Evolutionary conservation across 2,113 vertebrate species (phyloP).

Genomic region (Rhagologus leucostigma): DNA sequence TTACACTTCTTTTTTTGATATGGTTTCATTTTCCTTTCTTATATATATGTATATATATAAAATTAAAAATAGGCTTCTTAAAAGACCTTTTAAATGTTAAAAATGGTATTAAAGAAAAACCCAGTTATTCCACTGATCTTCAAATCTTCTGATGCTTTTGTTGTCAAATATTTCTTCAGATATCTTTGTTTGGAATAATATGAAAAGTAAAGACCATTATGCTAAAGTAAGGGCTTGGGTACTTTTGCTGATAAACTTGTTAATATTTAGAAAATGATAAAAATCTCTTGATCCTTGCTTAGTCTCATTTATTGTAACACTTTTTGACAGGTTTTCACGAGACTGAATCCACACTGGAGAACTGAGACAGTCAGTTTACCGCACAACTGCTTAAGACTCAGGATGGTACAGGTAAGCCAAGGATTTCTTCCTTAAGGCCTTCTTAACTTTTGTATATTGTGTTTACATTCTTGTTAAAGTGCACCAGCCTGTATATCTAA

Average conservation of each 20-base stretch:
- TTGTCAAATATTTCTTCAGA: background rate
- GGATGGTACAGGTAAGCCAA: background rate
- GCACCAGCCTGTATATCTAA: background rate
- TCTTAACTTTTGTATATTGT: background rate
- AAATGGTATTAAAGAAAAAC: background rate
- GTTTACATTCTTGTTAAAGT: background rate
- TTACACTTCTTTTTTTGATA: background rate
- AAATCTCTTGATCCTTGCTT: background rate
- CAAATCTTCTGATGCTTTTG: background rate
- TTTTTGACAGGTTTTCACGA: background rate
- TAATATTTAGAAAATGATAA: background rate
- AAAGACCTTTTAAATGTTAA: background rate
- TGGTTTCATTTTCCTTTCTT: background rate
- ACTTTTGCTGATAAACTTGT: background rate
- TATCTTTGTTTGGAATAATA: background rate
- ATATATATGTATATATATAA: too few relatives aligned
- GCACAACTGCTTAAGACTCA: background rate
- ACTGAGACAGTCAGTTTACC: background rate
- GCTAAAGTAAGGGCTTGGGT: background rate
- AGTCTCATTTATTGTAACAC: background rate
- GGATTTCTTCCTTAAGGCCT: background rate
- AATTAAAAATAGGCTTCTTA: background rate
- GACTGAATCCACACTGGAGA: background rate
- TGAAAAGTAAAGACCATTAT: background rate
- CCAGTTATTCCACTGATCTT: background rate